phyloP scores from a whole-genome alignment of 2,888 invertebrate genomes.

The Phalera bucephala region DNA sequence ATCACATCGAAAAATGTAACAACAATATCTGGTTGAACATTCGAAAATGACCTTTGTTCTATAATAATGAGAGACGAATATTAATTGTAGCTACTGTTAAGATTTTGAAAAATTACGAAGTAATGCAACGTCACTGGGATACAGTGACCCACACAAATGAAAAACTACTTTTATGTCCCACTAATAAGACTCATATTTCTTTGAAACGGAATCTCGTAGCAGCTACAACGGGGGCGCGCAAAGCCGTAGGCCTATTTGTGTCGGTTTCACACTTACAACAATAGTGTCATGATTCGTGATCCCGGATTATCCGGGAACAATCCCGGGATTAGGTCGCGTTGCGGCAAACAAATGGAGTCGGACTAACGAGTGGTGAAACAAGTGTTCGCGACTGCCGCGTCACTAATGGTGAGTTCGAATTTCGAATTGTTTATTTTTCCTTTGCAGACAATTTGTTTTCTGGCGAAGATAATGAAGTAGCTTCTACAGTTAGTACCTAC shows the following conservation, averaged over 20 bases:
- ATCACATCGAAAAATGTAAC: conserved; percentile 21
- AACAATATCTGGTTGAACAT: conserved; percentile 7
- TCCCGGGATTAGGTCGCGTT: conserved; percentile 76
- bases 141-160: conserved; percentile 8
- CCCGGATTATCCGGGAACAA: conserved; percentile 77
- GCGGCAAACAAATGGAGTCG: conserved; percentile 78
- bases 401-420: conserved; percentile 67
- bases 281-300: conserved; percentile 83
- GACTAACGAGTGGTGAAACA: conserved; percentile 64
- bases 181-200: conserved; percentile 19
- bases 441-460: no score
- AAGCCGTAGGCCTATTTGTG: conserved; percentile 76
- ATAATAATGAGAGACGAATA: conserved; percentile 9
- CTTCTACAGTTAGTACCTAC: no score
- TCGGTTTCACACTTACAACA: conserved; percentile 84
- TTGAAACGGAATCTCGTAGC: conserved; percentile 11
- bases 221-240: conserved; percentile 28
- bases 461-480: no score
- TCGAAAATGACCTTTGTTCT: conserved; percentile 17
- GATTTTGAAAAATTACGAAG: conserved; percentile 42
- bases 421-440: conserved; percentile 40
- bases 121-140: conserved; percentile 42
- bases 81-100: conserved; percentile 9
- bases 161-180: conserved; percentile 7
- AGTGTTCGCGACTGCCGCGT: conserved; percentile 48